Conservation (phyloP, 2,113 vertebrate genomes). For the Cryptotis parvus region DNA sequence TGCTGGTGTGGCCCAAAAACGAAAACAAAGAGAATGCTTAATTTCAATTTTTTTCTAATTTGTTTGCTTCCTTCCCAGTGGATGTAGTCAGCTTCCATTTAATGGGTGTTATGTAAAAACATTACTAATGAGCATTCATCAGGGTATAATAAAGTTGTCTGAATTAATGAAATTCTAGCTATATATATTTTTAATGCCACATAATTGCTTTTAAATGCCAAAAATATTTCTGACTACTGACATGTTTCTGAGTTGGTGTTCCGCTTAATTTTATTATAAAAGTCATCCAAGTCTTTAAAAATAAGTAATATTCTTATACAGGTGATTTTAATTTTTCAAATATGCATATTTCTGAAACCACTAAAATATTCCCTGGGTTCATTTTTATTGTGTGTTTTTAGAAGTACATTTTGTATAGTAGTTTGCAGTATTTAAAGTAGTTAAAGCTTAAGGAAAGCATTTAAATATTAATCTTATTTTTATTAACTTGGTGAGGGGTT, state of each 20-base stretch:
- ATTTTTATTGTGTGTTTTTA: conserved; percentile 33
- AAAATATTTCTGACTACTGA: neutral
- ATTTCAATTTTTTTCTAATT: conserved; percentile 2
- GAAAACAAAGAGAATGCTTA: neutral
- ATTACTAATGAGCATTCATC: conserved; percentile 45
- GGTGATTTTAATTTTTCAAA: neutral
- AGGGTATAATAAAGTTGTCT: conserved; percentile 27
- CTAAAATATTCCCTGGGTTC: neutral
- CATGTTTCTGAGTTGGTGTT: conserved; percentile 28
- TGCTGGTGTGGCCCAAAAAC: neutral
- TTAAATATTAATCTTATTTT: too few relatives aligned
- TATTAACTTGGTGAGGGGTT: too few relatives aligned
- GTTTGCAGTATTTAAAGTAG: neutral
- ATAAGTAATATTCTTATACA: conserved; percentile 9
- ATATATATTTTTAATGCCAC: conserved; percentile 16
- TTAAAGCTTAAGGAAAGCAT: too few relatives aligned
- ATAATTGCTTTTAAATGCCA: conserved; percentile 56
- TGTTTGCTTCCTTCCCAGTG: conserved; percentile 32
- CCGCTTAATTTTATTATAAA: conserved; percentile 52
- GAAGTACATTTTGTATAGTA: neutral
- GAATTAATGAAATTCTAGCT: conserved; percentile 42
- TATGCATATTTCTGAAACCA: neutral
- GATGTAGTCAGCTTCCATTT: conserved; percentile 17
- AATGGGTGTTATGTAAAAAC: conserved; percentile 21
- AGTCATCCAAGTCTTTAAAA: conserved; percentile 1